Evolutionary conservation across 2,797 vertebrate genomes (phyloP).

Genomic region (Karalla daura): DNA sequence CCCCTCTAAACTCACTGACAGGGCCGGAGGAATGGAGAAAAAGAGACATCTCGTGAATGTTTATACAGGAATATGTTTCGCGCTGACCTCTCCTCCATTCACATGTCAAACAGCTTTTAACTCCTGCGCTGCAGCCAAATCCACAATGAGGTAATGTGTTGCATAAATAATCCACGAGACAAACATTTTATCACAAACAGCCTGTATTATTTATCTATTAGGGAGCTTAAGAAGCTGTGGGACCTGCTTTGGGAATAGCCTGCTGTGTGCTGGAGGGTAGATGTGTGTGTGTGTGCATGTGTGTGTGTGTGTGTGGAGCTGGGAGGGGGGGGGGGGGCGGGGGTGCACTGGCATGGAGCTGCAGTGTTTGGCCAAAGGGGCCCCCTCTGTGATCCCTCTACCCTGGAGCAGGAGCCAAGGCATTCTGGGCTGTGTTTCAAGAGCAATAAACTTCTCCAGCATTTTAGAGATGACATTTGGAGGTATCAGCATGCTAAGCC

Average conservation of each 20-base stretch:
- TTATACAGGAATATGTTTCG: conserved; percentile 63
- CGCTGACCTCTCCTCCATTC: conserved; percentile 47
- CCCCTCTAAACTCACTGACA: conserved; percentile 52
- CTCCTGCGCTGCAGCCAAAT: conserved; percentile 33
- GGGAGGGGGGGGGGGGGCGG: neutral
- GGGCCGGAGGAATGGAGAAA: conserved; percentile 34
- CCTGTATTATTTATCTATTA: conserved; percentile 72
- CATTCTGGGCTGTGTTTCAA: conserved; percentile 79
- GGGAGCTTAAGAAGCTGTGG: conserved; percentile 63
- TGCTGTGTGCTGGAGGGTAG: conserved; percentile 53
- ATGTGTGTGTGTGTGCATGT: conserved; percentile 28
- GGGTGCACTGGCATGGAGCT: conserved; percentile 65
- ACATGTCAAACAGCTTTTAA: conserved; percentile 52
- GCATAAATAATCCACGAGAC: conserved; percentile 70
- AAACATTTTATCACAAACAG: conserved; percentile 70
- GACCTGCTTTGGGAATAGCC: conserved; percentile 63
- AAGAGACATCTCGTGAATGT: conserved; percentile 50
- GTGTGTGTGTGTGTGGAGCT: conserved; percentile 19
- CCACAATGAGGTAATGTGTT: conserved; percentile 49
- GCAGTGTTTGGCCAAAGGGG: conserved; percentile 71
- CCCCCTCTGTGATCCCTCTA: conserved; percentile 70
- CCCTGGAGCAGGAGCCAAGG: conserved; percentile 73
- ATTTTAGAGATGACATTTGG: conserved; percentile 82
- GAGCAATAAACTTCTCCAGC: conserved; percentile 81
- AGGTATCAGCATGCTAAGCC: conserved; percentile 79